Base-by-base conservation (phyloP, 1,140 invertebrate genomes). In the Atta cephalotes region DNA sequence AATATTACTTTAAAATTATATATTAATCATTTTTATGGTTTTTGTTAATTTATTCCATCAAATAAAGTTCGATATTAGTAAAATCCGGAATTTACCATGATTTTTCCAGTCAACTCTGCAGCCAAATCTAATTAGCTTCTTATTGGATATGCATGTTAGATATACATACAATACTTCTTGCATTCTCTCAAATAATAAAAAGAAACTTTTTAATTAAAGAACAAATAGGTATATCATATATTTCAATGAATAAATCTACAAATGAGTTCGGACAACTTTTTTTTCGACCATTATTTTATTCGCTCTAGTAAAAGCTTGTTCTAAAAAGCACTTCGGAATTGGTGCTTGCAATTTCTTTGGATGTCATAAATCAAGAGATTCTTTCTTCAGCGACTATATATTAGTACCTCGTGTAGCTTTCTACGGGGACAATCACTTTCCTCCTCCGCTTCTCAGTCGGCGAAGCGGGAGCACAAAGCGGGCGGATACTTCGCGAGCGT, bases 401-500 rank as follows among this genome's bases (percentile, higher is more conserved):
- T 5, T 14, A 49, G 28, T 86, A 21, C 45, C 66, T 81, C 63
- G 56, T 70, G 70, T 65, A 84, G 87, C 62, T 85, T 87, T 88
- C 66, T 56, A 89, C 66, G 66, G 71, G 78, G 87, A 91, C 89
- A 91, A 91, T 90, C 86, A 87, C 62, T 81, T 70, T 28, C 31
- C 5, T 71, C 9, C 16, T 16, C 3, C 6, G 31, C 10, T 65
- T 10, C 10, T 21, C n/a, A 51, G 62, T 74, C 77, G 60, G 45
- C 62, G 68, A 60, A 81, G 85, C 76, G 80, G 63, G 80, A 84
- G 81, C 70, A 88, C 65, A 87, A 90, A 31, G 80, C 84, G 49
- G 78, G 56, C 80, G 60, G 72, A 81, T 81, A 81, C 62, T 87
- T 79, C 49, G 85, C 89, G 91, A 86, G 88, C 81, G 90, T 91